Evolutionary conservation across 1,140 invertebrate species (phyloP).

Genomic region (Calephelis nemesis): DNA sequence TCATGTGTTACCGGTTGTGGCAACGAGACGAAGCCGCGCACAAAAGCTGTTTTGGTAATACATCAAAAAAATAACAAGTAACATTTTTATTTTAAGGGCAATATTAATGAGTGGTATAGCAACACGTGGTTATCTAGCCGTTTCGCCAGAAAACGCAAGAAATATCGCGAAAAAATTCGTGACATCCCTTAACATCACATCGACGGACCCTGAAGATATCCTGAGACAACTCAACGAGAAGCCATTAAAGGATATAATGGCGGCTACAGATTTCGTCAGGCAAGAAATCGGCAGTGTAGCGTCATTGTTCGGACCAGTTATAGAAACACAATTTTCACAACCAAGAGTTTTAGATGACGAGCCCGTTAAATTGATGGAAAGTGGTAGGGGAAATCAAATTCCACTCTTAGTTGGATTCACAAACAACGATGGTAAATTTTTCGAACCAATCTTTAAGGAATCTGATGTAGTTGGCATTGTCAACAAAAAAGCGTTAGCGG

Average conservation of each 20-base stretch:
- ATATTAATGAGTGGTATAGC: constrained; percentile 55
- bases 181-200: constrained; percentile 36
- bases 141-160: constrained; percentile 41
- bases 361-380: constrained; percentile 21
- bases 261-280: constrained; percentile 35
- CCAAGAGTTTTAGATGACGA: constrained; percentile 48
- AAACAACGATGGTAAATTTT: background rate
- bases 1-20: too few relatives aligned
- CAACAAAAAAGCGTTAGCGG: background rate
- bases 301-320: constrained; percentile 41
- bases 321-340: constrained; percentile 44
- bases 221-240: constrained; percentile 39
- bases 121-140: constrained; percentile 37
- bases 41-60: too few relatives aligned
- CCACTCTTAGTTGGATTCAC: background rate
- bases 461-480: background rate
- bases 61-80: too few relatives aligned
- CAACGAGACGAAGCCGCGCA: too few relatives aligned
- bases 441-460: background rate
- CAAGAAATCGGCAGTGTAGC: constrained; percentile 39
- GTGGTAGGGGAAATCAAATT: background rate
- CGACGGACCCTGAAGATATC: constrained; percentile 41
- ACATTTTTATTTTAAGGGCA: constrained; percentile 43
- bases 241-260: constrained; percentile 45
- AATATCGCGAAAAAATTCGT: constrained; percentile 35